Conservation (phyloP, 30 jellyfish, hydroid and myxozoan genomes). For the Clytia hemisphaerica region DNA sequence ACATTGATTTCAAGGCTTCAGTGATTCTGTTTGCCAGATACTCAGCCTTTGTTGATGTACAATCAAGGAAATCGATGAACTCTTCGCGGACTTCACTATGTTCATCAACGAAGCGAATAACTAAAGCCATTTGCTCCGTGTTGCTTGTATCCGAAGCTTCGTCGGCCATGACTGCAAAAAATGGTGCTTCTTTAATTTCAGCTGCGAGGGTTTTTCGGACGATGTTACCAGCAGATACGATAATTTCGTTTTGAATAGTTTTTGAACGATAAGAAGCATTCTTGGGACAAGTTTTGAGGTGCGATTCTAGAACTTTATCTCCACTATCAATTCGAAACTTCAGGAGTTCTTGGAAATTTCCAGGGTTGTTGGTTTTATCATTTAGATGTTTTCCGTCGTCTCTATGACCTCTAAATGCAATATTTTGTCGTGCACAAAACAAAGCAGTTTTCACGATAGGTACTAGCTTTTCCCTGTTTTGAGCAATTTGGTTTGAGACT, state of each 20-base stretch:
- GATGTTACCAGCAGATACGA: constrained; percentile 20
- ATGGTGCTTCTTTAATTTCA: constrained; percentile 9
- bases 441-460: constrained; percentile 49
- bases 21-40: too few species aligned
- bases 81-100: constrained; percentile 25
- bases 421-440: constrained; percentile 41
- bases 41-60: constrained; percentile 42
- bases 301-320: constrained; percentile 11
- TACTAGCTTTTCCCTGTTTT: constrained; percentile 23
- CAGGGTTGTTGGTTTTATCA: constrained; percentile 29
- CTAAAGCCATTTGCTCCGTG: too few species aligned
- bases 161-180: neutral
- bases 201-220: neutral
- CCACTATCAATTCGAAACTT: constrained; percentile 11
- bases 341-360: constrained; percentile 43
- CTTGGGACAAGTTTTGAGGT: neutral
- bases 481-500: too few species aligned
- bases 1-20: too few species aligned
- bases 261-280: constrained; percentile 31
- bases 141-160: too few species aligned
- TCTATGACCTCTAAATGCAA: constrained; percentile 56
- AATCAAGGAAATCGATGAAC: constrained; percentile 25
- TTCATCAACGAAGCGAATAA: neutral
- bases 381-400: constrained; percentile 31
- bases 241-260: constrained; percentile 13